phyloP scores from a whole-genome alignment of 2,888 invertebrate species.

The Aporophyla nigra region DNA sequence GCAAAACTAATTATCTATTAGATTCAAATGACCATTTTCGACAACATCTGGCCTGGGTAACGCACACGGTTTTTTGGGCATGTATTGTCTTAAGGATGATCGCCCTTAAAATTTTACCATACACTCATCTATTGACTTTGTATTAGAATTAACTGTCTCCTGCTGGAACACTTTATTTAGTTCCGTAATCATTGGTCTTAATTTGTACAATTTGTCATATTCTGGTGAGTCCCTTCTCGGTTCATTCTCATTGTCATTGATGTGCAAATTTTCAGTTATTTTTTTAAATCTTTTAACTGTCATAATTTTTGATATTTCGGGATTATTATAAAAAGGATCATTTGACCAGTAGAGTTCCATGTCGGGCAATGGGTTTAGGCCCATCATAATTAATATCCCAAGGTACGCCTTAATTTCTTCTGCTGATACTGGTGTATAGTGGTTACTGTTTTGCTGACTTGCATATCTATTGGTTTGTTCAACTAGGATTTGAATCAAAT shows the following conservation, averaged over 20 bases:
- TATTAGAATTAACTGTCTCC: not conserved
- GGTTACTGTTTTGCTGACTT: not conserved
- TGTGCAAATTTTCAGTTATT: slow-evolving; percentile 10
- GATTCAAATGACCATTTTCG: too few species aligned
- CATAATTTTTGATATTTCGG: not conserved
- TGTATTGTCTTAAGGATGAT: slow-evolving; percentile 3
- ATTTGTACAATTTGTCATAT: not conserved
- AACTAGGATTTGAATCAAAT: not conserved
- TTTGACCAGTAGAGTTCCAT: not conserved
- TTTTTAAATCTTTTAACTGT: not conserved
- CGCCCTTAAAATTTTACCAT: slow-evolving; percentile 3
- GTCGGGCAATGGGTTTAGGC: slow-evolving; percentile 3
- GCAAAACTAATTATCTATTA: too few species aligned
- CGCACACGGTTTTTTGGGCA: not conserved
- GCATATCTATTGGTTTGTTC: slow-evolving; percentile 1
- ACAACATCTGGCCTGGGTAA: too few species aligned
- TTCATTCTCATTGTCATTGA: slow-evolving; percentile 9
- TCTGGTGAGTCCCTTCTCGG: not conserved
- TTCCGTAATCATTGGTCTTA: not conserved
- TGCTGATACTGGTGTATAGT: slow-evolving; percentile 4
- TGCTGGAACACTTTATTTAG: not conserved
- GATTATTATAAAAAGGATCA: slow-evolving; percentile 2
- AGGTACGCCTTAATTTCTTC: not conserved
- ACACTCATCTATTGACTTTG: not conserved
- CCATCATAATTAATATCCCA: slow-evolving; percentile 2